Conservation (phyloP, 1,140 invertebrate genomes). For the Forficula auricularia region DNA sequence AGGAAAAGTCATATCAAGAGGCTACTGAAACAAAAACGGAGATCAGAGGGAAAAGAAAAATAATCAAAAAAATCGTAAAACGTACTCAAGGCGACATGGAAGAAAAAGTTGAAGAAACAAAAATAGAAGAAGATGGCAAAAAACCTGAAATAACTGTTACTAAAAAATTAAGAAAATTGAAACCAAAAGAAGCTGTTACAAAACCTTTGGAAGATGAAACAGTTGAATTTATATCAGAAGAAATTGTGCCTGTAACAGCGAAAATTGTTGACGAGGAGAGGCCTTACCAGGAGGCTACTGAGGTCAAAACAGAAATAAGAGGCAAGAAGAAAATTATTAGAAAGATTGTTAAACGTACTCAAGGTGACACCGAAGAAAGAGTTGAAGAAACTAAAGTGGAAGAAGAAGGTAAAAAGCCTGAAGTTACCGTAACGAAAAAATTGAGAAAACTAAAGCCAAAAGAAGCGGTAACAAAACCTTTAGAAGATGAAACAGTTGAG, state of each 20-base stretch:
- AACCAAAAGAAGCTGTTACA: too few relatives aligned
- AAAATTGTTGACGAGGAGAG: too few relatives aligned
- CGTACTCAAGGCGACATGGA: slow-evolving; percentile 1
- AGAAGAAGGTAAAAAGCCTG: too few relatives aligned
- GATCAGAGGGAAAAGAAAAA: slow-evolving; percentile 17
- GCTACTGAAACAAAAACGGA: slow-evolving; percentile 12
- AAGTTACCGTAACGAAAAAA: too few relatives aligned
- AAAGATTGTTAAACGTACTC: slow-evolving; percentile 15
- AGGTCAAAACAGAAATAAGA: slow-evolving; percentile 13
- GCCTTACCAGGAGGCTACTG: neutral
- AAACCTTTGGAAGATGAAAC: too few relatives aligned
- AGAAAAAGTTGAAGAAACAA: slow-evolving; percentile 6
- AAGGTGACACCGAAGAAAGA: neutral
- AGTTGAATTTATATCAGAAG: too few relatives aligned
- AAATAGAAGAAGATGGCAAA: slow-evolving; percentile 6
- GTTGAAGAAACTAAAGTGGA: too few relatives aligned
- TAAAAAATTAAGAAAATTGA: neutral
- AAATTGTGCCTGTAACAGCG: too few relatives aligned
- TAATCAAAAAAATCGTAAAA: slow-evolving; percentile 10
- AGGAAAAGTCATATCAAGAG: slow-evolving; percentile 5
- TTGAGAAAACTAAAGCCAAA: too few relatives aligned
- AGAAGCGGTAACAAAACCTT: too few relatives aligned
- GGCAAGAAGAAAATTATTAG: slow-evolving; percentile 21
- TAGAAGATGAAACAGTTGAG: too few relatives aligned
- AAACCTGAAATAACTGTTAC: slow-evolving; percentile 6